Conservation (phyloP, 1,140 invertebrate species). For the Drosophila lacteicornis region DNA sequence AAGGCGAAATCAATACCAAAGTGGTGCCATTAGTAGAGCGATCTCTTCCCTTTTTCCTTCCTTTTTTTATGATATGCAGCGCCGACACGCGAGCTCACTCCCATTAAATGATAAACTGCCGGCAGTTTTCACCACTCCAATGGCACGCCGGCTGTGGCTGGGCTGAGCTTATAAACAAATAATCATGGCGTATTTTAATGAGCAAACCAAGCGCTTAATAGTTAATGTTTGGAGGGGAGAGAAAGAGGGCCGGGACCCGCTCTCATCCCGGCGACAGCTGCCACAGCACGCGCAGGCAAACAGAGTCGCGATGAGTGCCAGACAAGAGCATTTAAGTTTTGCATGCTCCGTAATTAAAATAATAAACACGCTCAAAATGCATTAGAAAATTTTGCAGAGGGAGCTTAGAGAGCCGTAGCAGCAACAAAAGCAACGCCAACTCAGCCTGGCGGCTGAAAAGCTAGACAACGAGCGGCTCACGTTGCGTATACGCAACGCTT, state of each 20-base stretch:
- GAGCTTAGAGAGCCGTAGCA: constrained; percentile 21
- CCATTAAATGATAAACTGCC: constrained; percentile 50
- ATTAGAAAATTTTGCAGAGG: constrained; percentile 65
- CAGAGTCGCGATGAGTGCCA: constrained; percentile 23
- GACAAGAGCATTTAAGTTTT: constrained; percentile 65
- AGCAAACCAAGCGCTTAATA: constrained; percentile 72
- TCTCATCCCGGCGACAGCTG: constrained; percentile 47
- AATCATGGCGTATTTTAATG: constrained; percentile 75
- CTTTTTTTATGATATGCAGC: constrained; percentile 19
- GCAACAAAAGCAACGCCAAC: constrained; percentile 7
- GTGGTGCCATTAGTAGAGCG: constrained; percentile 58
- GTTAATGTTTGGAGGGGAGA: constrained; percentile 58
- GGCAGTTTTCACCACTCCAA: constrained; percentile 19
- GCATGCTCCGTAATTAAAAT: constrained; percentile 76
- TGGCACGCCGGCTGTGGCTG: constrained; percentile 7
- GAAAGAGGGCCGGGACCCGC: background rate
- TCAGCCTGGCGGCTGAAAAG: constrained; percentile 25
- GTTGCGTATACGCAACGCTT: constrained; percentile 77
- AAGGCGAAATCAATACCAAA: constrained; percentile 51
- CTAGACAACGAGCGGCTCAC: constrained; percentile 58
- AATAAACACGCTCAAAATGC: constrained; percentile 82
- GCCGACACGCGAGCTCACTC: constrained; percentile 21
- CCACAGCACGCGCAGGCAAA: constrained; percentile 54
- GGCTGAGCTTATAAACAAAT: constrained; percentile 69
- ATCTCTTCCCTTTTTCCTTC: background rate